Percentiles rank a stretch among this genome's conserved stretches.
These are phyloP conservation scores for Seriola rivoliana DNA, from an alignment of 2,113 vertebrate genomes.

Conservation along the genomic window DNA sequence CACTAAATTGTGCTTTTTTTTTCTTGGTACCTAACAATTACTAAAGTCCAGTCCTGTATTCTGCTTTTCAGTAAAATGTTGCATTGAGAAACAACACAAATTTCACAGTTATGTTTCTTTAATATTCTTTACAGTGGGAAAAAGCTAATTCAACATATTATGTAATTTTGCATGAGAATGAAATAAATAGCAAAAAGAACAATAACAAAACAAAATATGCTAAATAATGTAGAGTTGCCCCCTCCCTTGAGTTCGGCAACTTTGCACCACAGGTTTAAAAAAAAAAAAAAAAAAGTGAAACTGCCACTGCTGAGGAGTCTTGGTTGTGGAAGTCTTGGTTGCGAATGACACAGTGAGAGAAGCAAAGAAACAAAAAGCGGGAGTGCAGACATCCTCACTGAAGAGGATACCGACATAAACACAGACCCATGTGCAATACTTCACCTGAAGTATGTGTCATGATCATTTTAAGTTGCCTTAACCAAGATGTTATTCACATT, in stretches of 20 bases:
- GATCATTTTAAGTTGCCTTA: conserved; percentile 24
- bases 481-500: conserved; percentile 1
- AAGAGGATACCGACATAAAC: conserved; percentile 44
- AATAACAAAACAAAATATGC: conserved; percentile 66
- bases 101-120: conserved; percentile 82
- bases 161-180: conserved; percentile 69
- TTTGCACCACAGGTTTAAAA: conserved; percentile 47
- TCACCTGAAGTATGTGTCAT: conserved; percentile 67
- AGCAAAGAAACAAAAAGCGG: conserved; percentile 34
- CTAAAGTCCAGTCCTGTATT: background rate
- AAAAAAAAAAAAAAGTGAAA: conserved; percentile 33
- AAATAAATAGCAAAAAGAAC: conserved; percentile 82
- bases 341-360: conserved; percentile 17
- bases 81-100: conserved; percentile 82
- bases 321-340: conserved; percentile 49
- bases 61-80: conserved; percentile 45
- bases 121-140: conserved; percentile 81
- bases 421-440: conserved; percentile 64
- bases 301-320: conserved; percentile 51
- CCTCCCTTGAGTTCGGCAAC: conserved; percentile 47
- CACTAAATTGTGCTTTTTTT: background rate
- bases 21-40: background rate
- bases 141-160: conserved; percentile 78
- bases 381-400: conserved; percentile 44
- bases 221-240: conserved; percentile 52